Evolutionary conservation across 2,797 vertebrate genomes (phyloP).

Genomic region (Falco naumanni): DNA sequence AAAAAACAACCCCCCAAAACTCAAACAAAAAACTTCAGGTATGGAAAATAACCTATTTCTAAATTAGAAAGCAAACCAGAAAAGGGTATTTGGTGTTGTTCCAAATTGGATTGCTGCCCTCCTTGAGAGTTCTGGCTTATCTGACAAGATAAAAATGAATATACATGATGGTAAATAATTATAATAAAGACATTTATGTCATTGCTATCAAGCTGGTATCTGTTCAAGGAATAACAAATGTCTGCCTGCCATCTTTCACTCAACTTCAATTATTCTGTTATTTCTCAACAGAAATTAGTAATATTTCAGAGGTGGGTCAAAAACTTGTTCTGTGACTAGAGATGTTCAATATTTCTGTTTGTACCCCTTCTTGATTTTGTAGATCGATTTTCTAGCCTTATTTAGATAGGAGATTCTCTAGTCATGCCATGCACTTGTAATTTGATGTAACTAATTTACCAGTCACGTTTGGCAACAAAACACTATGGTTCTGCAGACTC

Average conservation of each 20-base stretch:
- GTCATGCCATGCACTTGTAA: slow-evolving; percentile 14
- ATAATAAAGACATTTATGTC: background rate
- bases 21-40: background rate
- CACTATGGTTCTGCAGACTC: slow-evolving; percentile 46
- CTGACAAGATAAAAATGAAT: slow-evolving; percentile 17
- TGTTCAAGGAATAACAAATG: background rate
- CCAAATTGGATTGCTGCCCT: background rate
- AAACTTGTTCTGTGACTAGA: background rate
- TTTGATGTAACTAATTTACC: slow-evolving; percentile 58
- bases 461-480: slow-evolving; percentile 58
- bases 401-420: background rate
- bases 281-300: background rate
- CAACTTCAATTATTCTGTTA: background rate
- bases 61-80: background rate
- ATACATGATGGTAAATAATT: background rate
- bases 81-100: background rate
- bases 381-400: background rate
- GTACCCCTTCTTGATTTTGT: background rate
- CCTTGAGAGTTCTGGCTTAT: background rate
- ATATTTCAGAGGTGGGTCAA: background rate
- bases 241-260: background rate
- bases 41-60: background rate
- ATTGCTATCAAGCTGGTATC: background rate
- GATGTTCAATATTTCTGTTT: background rate
- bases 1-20: background rate